Percentiles rank a stretch among this genome's conserved stretches.
These are phyloP conservation scores for Porites rus DNA, from an alignment of 92 coral and sea anemone species.

Conservation along the genomic window DNA sequence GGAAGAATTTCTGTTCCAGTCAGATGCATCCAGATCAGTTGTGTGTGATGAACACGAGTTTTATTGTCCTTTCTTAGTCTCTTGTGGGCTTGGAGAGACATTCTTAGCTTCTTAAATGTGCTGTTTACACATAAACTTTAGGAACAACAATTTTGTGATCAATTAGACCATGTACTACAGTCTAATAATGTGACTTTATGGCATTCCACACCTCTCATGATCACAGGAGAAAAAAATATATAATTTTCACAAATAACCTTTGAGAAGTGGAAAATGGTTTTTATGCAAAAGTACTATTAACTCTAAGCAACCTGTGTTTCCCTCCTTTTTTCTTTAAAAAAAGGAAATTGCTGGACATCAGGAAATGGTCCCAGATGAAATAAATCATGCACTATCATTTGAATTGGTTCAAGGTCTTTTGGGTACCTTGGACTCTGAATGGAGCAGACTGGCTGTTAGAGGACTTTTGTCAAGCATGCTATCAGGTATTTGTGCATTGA, in stretches of 20 bases:
- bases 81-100: slow-evolving; percentile 20
- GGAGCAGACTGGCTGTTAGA: slow-evolving; percentile 22
- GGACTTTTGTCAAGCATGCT: slow-evolving; percentile 19
- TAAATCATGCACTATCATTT: slow-evolving; percentile 9
- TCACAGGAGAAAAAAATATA: slow-evolving; percentile 9
- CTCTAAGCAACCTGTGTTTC: slow-evolving; percentile 5
- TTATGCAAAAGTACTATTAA: slow-evolving; percentile 15
- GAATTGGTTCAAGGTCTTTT: slow-evolving; percentile 9
- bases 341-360: slow-evolving; percentile 11
- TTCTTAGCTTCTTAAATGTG: slow-evolving; percentile 14
- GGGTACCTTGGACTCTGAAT: slow-evolving; percentile 15
- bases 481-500: slow-evolving; percentile 9
- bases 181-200: slow-evolving; percentile 14
- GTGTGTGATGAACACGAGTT: slow-evolving; percentile 17
- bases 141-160: slow-evolving; percentile 6
- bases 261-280: slow-evolving; percentile 16
- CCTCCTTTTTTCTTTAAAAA: not conserved
- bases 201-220: slow-evolving; percentile 20
- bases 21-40: slow-evolving; percentile 14
- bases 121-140: slow-evolving; percentile 17
- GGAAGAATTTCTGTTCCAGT: slow-evolving; percentile 16
- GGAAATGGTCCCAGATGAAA: slow-evolving; percentile 6
- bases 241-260: slow-evolving; percentile 16
- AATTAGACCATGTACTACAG: slow-evolving; percentile 18
- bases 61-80: slow-evolving; percentile 17